Conservation (phyloP, 2,888 invertebrate genomes). For the Anagyrus pseudococci region DNA sequence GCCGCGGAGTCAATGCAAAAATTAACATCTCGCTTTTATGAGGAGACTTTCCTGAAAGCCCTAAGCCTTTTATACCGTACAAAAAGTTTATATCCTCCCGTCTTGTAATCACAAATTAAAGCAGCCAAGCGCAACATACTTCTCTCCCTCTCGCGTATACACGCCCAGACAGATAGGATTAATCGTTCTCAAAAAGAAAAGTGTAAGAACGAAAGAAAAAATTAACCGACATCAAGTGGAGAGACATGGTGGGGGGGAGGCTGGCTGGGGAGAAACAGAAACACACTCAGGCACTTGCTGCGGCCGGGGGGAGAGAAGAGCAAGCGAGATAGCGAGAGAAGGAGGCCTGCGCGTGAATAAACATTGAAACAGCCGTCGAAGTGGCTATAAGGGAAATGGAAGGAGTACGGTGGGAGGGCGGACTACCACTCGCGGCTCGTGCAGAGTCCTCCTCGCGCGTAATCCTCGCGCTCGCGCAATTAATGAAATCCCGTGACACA, state of each 20-base stretch:
- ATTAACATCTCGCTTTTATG: no score
- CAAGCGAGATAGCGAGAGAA: neutral
- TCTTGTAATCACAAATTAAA: slow-evolving; percentile 20
- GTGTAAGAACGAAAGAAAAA: neutral
- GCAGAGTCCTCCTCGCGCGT: neutral
- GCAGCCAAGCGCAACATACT: slow-evolving; percentile 15
- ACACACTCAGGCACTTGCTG: neutral
- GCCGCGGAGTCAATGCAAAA: no score
- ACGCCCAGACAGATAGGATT: slow-evolving; percentile 7
- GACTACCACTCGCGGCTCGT: neutral
- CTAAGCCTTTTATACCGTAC: no score
- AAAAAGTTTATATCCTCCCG: slow-evolving; percentile 9
- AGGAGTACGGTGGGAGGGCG: no score
- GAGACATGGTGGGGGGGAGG: neutral
- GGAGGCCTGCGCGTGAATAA: slow-evolving; percentile 8
- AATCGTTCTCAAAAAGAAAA: neutral
- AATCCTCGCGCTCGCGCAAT: slow-evolving; percentile 31
- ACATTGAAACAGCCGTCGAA: slow-evolving; percentile 26
- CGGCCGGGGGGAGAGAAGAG: neutral
- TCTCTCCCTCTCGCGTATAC: no score
- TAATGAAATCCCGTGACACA: slow-evolving; percentile 37
- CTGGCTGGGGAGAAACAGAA: neutral
- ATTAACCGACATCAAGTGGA: neutral
- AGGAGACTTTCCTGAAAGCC: no score
- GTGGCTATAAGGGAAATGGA: no score